phyloP scores from a whole-genome alignment of 2,797 vertebrate species.

The Podargus strigoides region DNA sequence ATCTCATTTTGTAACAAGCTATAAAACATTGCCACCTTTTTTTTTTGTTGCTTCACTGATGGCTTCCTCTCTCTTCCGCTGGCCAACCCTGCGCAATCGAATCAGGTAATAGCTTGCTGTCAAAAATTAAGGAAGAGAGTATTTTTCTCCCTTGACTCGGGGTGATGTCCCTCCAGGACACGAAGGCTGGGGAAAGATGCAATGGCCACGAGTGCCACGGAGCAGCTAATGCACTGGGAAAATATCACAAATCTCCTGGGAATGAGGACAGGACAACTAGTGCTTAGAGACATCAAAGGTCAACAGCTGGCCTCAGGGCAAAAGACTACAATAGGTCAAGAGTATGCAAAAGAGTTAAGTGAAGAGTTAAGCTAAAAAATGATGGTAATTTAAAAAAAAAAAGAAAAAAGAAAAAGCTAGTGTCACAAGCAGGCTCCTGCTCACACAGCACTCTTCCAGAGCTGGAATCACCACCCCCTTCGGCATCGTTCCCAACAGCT shows the following conservation, averaged over 20 bases:
- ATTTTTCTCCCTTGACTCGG: background rate
- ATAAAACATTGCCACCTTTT: background rate
- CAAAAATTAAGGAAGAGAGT: background rate
- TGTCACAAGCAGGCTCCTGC: background rate
- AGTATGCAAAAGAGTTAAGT: background rate
- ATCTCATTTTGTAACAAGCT: background rate
- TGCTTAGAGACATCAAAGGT: background rate
- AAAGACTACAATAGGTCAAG: background rate
- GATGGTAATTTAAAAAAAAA: background rate
- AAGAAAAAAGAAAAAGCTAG: background rate
- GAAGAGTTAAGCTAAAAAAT: background rate
- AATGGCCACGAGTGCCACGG: rapidly evolving
- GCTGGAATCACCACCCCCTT: rapidly evolving
- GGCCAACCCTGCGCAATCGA: background rate
- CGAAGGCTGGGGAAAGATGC: background rate
- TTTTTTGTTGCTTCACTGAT: background rate
- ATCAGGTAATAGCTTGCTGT: background rate
- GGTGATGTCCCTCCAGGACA: background rate
- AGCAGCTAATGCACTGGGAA: background rate
- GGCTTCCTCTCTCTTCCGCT: background rate
- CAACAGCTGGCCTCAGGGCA: background rate
- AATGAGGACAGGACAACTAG: background rate
- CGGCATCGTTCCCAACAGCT: background rate
- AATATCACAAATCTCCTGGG: background rate
- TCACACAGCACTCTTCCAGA: background rate